Percentiles rank a stretch among this genome's conserved stretches.
phyloP scores from a whole-genome alignment of 2,888 invertebrate genomes.

The Cacoxenus indagator region DNA sequence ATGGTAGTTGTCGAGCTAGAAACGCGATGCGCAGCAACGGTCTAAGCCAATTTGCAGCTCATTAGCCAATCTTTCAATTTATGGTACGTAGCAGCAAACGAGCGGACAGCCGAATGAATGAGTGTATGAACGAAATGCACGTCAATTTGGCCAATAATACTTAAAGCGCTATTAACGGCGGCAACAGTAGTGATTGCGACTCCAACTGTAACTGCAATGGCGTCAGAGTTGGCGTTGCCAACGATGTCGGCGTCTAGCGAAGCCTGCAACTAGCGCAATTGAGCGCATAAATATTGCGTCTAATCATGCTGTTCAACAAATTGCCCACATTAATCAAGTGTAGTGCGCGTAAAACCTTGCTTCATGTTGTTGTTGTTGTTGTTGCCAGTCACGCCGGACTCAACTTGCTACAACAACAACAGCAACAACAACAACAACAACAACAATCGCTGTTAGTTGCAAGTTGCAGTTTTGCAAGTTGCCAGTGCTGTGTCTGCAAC shows the following conservation, averaged over 20 bases:
- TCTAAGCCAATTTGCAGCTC: slow-evolving; percentile 14
- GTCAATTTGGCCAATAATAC: slow-evolving; percentile 21
- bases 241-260: background rate
- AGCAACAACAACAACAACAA: background rate
- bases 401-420: background rate
- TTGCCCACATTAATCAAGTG: slow-evolving; percentile 35
- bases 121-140: background rate
- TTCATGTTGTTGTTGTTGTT: background rate
- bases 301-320: slow-evolving; percentile 39
- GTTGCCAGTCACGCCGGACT: background rate
- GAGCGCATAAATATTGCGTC: slow-evolving; percentile 33
- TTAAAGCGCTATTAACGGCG: slow-evolving; percentile 13
- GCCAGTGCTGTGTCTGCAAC: background rate
- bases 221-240: background rate
- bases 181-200: background rate
- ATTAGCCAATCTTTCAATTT: slow-evolving; percentile 16
- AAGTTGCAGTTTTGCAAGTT: background rate
- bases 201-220: background rate
- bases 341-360: slow-evolving; percentile 9
- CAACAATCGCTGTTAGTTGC: background rate
- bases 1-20: too few species aligned
- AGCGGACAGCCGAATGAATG: background rate
- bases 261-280: slow-evolving; percentile 13
- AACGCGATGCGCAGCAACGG: too few species aligned
- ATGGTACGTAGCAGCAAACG: slow-evolving; percentile 14